phyloP scores from a whole-genome alignment of 2,797 vertebrate genomes.

The Tenualosa thibaudeaui region DNA sequence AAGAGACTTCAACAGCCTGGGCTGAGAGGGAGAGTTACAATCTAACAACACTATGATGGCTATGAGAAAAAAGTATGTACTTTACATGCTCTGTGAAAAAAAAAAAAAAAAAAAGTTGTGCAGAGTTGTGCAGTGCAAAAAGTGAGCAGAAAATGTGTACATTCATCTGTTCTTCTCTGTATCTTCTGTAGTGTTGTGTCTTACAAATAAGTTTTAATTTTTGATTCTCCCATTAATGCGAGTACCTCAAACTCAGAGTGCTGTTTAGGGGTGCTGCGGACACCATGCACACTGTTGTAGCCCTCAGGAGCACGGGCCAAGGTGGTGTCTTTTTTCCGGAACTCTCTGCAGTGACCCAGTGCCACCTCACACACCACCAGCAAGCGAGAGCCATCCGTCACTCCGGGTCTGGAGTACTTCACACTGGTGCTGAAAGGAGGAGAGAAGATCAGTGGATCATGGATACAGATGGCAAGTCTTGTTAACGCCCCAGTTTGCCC shows the following conservation, averaged over 20 bases:
- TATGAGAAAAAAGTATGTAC: too few species aligned
- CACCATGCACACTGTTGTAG: slow-evolving; percentile 79
- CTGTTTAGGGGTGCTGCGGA: slow-evolving; percentile 44
- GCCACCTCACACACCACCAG: slow-evolving; percentile 83
- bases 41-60: neutral
- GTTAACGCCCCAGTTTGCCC: too few species aligned
- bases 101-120: too few species aligned
- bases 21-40: neutral
- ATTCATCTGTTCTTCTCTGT: too few species aligned
- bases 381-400: slow-evolving; percentile 73
- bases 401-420: slow-evolving; percentile 77
- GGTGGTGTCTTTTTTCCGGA: slow-evolving; percentile 61
- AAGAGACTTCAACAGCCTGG: neutral
- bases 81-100: too few species aligned
- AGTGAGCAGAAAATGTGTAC: too few species aligned
- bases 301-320: slow-evolving; percentile 74
- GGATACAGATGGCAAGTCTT: too few species aligned
- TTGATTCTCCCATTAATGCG: neutral
- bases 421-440: slow-evolving; percentile 67
- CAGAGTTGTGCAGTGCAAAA: too few species aligned
- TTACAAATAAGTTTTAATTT: too few species aligned
- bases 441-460: neutral
- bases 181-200: too few species aligned
- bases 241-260: slow-evolving; percentile 80
- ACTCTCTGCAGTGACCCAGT: slow-evolving; percentile 71